Percentiles rank a stretch among this genome's conserved stretches.
phyloP scores from a whole-genome alignment of 2,797 vertebrate species.

The Pterois miles region DNA sequence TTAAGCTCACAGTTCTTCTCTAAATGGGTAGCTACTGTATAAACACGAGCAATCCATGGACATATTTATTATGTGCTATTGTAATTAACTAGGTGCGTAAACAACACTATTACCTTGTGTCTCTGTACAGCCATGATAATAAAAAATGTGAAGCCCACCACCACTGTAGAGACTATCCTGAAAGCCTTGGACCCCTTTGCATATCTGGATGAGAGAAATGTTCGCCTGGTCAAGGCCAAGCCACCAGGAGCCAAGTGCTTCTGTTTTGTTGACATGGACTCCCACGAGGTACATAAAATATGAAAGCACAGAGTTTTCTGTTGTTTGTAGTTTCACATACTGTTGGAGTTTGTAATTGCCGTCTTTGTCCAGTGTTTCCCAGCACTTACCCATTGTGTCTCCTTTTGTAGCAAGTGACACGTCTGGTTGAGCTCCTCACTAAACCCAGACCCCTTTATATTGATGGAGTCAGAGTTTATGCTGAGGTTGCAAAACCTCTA shows the following conservation, averaged over 20 bases:
- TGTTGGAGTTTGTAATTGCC: background rate
- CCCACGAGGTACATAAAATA: conserved; percentile 87
- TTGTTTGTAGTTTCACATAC: background rate
- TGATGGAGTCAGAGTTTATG: conserved; percentile 91
- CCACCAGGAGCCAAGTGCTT: conserved; percentile 92
- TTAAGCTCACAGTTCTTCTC: background rate
- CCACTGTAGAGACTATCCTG: conserved; percentile 91
- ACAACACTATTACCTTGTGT: background rate
- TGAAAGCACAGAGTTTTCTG: background rate
- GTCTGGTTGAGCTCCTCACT: conserved; percentile 92
- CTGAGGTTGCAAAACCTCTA: conserved; percentile 91
- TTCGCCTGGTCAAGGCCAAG: conserved; percentile 94
- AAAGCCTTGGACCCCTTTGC: conserved; percentile 92
- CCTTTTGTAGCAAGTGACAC: conserved; percentile 90
- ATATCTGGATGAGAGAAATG: conserved; percentile 91
- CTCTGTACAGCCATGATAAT: conserved; percentile 90
- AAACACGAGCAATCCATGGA: background rate
- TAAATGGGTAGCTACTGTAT: background rate
- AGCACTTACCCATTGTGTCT: background rate
- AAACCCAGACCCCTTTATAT: conserved; percentile 91
- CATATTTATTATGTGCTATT: background rate
- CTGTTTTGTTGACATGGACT: conserved; percentile 98
- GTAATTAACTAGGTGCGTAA: background rate
- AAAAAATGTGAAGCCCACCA: conserved; percentile 92
- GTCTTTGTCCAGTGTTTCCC: background rate